Evolutionary conservation across 2,797 vertebrate genomes (phyloP).

Genomic region (Melanotaenia pygmaea): DNA sequence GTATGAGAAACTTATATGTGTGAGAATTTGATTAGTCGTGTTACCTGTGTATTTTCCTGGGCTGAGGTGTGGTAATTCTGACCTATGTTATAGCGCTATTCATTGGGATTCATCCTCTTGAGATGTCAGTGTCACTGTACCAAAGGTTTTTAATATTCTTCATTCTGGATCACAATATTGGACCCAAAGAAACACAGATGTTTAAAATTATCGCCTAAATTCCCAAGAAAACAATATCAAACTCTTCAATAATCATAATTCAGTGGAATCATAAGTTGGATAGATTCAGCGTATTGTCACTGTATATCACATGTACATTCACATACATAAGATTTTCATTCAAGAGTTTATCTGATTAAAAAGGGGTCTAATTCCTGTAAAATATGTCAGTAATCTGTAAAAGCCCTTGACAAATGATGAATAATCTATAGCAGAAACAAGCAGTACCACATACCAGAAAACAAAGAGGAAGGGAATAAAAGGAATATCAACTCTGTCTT

Average conservation of each 20-base stretch:
- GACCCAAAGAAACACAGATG: background rate
- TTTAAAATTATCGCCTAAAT: background rate
- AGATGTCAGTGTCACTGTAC: background rate
- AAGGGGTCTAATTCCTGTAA: background rate
- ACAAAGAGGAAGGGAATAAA: background rate
- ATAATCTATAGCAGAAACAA: too few relatives aligned
- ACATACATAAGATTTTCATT: too few relatives aligned
- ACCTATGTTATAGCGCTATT: background rate
- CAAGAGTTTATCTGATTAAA: background rate
- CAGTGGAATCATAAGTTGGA: too few relatives aligned
- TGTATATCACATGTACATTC: too few relatives aligned
- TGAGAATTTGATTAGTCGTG: background rate
- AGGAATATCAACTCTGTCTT: background rate
- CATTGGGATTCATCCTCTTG: background rate
- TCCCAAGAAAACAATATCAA: background rate
- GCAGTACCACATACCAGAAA: too few relatives aligned
- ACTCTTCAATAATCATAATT: background rate
- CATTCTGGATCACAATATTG: background rate
- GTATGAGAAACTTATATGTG: background rate
- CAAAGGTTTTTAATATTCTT: background rate
- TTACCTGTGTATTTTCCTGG: background rate
- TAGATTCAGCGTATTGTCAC: too few relatives aligned
- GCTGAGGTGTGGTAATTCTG: background rate
- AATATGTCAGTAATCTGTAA: background rate
- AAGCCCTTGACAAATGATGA: background rate